These are phyloP conservation scores for Gymnoscelis rufifasciata DNA, from an alignment of 2,888 invertebrate species.

Conservation along the genomic window DNA sequence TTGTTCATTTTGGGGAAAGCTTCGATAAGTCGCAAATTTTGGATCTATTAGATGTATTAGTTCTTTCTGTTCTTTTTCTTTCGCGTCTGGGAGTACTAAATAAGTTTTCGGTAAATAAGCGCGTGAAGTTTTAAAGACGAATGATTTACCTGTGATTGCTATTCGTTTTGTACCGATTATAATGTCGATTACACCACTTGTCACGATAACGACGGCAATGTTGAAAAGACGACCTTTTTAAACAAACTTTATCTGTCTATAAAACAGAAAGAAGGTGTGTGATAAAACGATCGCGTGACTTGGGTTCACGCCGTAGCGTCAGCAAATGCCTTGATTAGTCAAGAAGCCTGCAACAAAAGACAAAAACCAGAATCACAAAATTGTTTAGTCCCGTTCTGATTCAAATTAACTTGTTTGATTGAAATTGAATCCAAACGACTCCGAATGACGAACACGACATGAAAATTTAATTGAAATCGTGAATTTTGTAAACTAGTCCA, in stretches of 20 bases:
- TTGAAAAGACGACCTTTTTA: constrained; percentile 70
- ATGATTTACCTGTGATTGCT: too few species aligned
- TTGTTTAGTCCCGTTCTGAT: constrained; percentile 3
- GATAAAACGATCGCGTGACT: constrained; percentile 77
- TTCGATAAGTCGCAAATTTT: too few species aligned
- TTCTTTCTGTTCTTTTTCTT: too few species aligned
- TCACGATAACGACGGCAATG: constrained; percentile 68
- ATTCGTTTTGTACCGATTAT: constrained; percentile 47
- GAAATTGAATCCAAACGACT: constrained; percentile 10
- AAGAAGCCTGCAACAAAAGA: constrained; percentile 41
- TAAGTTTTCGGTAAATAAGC: too few species aligned
- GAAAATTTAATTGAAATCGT: constrained; percentile 34
- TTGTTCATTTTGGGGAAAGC: constrained; percentile 11
- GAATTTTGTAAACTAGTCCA: constrained; percentile 42
- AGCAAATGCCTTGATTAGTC: constrained; percentile 69
- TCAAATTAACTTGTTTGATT: constrained; percentile 13
- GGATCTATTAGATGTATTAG: too few species aligned
- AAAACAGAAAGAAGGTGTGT: constrained; percentile 74
- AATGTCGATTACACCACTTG: constrained; percentile 65
- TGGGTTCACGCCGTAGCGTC: constrained; percentile 53
- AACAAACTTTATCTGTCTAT: constrained; percentile 72
- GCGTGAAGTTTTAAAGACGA: too few species aligned
- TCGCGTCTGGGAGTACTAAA: too few species aligned
- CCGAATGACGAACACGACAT: constrained; percentile 18
- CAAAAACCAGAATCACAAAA: constrained; percentile 38